A percentile compares a stretch with the other conserved stretches of the same genome.
Evolutionary conservation across 2,797 vertebrate species (phyloP).

Genomic region (Anguilla anguilla): DNA sequence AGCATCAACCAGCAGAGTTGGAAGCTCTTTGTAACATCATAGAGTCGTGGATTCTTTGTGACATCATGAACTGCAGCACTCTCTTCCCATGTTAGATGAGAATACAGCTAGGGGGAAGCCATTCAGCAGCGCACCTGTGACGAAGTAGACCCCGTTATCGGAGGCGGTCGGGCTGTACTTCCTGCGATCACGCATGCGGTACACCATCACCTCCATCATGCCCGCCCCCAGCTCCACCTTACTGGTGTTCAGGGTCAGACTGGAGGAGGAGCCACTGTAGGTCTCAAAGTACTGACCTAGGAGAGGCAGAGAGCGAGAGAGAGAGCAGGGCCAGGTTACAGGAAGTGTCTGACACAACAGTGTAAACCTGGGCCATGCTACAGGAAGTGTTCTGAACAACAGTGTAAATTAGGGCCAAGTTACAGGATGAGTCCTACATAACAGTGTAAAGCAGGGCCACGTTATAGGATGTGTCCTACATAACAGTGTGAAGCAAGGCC

Average conservation of each 20-base stretch:
- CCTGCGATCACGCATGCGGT: conserved; percentile 74
- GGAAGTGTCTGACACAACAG: not conserved
- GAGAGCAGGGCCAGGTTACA: not conserved
- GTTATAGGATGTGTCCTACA: too few relatives aligned
- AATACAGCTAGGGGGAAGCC: not conserved
- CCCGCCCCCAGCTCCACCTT: conserved; percentile 81
- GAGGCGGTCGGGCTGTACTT: conserved; percentile 74
- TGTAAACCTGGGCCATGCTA: not conserved
- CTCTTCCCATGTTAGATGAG: too few relatives aligned
- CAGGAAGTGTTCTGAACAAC: not conserved
- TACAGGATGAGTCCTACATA: too few relatives aligned
- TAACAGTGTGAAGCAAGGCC: not conserved
- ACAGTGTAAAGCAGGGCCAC: too few relatives aligned
- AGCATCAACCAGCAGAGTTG: not conserved
- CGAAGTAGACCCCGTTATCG: conserved; percentile 72
- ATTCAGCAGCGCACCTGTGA: conserved; percentile 78
- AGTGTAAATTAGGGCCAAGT: not conserved
- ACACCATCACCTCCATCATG: conserved; percentile 83
- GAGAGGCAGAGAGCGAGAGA: not conserved
- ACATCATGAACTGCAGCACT: not conserved
- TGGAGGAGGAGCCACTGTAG: conserved; percentile 76
- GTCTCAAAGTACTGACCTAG: conserved; percentile 87
- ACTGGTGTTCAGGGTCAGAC: conserved; percentile 81
- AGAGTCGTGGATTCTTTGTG: not conserved
- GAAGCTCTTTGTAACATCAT: not conserved